Evolutionary conservation across 2,797 vertebrate genomes (phyloP).

Genomic region (Pipistrellus kuhlii): DNA sequence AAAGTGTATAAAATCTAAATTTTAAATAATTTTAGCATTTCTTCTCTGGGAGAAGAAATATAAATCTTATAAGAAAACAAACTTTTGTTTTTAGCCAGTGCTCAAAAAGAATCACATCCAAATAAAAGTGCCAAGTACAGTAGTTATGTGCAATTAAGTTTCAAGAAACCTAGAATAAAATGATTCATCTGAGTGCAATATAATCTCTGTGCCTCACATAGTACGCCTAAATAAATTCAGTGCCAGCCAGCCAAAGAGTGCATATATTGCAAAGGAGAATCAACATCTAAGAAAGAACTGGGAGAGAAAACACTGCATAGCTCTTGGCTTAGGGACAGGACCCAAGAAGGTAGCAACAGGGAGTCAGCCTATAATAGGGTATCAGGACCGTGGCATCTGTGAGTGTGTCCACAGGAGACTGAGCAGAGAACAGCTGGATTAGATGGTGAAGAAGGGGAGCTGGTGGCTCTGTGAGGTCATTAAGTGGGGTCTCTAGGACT

Average conservation of each 20-base stretch:
- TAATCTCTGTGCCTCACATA: background rate
- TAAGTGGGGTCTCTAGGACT: background rate
- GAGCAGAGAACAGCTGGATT: background rate
- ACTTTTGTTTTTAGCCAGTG: slow-evolving; percentile 5
- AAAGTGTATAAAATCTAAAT: slow-evolving; percentile 43
- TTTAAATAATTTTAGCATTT: slow-evolving; percentile 60
- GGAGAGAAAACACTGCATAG: slow-evolving; percentile 5
- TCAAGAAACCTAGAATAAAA: slow-evolving; percentile 54
- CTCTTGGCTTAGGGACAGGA: background rate
- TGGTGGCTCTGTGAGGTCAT: fast-evolving
- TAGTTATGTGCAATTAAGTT: slow-evolving; percentile 48
- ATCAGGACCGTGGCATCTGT: background rate
- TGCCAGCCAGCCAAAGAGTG: background rate
- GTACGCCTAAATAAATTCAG: slow-evolving; percentile 32
- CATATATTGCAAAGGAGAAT: background rate
- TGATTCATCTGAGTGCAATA: slow-evolving; percentile 19
- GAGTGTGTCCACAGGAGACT: slow-evolving; percentile 61
- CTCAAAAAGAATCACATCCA: slow-evolving; percentile 19
- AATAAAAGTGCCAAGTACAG: slow-evolving; percentile 48
- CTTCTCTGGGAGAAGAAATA: slow-evolving; percentile 25
- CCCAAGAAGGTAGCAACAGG: background rate
- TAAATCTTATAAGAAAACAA: slow-evolving; percentile 42
- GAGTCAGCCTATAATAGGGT: background rate
- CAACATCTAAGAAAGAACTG: background rate
- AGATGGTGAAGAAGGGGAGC: background rate